A percentile compares a stretch with the other conserved stretches of the same genome.
Evolutionary conservation across 2,113 vertebrate genomes (phyloP).

Genomic region (Crypturellus undulatus): DNA sequence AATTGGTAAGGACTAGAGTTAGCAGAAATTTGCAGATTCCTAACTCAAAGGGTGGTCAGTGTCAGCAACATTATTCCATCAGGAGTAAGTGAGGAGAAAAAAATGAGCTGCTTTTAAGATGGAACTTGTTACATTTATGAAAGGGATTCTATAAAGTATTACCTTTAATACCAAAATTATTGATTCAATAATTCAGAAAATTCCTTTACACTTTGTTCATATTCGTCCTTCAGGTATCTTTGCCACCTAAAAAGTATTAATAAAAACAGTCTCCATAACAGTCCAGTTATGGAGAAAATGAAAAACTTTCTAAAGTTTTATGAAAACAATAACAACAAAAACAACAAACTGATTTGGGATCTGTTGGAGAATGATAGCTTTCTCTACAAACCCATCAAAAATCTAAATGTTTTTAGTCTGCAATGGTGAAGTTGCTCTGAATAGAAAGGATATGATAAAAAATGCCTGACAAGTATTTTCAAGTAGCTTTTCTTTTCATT

Average conservation of each 20-base stretch:
- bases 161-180: background rate
- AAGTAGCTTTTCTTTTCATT: background rate
- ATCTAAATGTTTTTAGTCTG: slow-evolving; percentile 29
- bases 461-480: background rate
- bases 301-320: background rate
- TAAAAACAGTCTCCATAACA: background rate
- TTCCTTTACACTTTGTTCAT: background rate
- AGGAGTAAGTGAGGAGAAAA: background rate
- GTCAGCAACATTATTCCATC: background rate
- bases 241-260: background rate
- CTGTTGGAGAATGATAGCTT: background rate
- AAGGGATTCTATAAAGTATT: background rate
- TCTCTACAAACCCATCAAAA: slow-evolving; percentile 21
- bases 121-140: background rate
- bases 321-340: background rate
- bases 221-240: background rate
- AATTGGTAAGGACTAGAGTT: background rate
- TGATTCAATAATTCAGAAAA: background rate
- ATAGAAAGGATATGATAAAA: slow-evolving; percentile 16
- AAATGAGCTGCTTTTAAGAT: background rate
- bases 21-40: background rate
- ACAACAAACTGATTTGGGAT: background rate
- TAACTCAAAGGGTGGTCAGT: background rate
- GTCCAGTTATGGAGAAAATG: slow-evolving; percentile 2
- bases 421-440: background rate